Percentiles rank a stretch among this genome's conserved stretches.
Conservation (phyloP, 2,113 vertebrate species). For the Manacus vitellinus region DNA sequence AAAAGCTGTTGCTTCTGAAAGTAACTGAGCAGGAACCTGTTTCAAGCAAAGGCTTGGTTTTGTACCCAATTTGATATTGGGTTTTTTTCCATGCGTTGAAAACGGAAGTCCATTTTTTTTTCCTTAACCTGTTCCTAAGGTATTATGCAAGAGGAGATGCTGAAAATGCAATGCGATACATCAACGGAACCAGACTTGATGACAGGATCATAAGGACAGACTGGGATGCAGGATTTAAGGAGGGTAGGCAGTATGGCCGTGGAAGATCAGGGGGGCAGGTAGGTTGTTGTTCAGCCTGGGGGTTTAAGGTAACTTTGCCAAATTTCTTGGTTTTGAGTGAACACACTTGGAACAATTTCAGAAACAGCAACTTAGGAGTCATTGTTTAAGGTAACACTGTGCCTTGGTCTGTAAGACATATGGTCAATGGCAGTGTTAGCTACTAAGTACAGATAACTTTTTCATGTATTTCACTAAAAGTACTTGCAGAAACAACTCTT, state of each 20-base stretch:
- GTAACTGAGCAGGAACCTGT: background rate
- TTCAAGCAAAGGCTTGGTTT: background rate
- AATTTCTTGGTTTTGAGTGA: background rate
- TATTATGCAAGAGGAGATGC: slow-evolving; percentile 83
- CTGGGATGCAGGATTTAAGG: slow-evolving; percentile 89
- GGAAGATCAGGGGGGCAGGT: slow-evolving; percentile 91
- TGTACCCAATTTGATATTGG: background rate
- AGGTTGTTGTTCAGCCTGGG: background rate
- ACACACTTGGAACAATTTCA: background rate
- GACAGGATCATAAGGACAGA: slow-evolving; percentile 90
- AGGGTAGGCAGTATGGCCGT: slow-evolving; percentile 86
- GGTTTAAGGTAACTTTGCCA: background rate
- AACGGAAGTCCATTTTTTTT: background rate
- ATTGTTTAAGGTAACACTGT: background rate
- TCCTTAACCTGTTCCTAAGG: slow-evolving; percentile 54
- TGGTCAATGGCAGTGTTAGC: background rate
- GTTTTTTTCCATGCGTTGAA: background rate
- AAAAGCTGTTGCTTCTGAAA: background rate
- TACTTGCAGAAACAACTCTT: background rate
- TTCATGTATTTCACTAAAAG: background rate
- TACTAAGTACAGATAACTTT: background rate
- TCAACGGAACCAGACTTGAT: slow-evolving; percentile 86
- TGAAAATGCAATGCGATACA: slow-evolving; percentile 86
- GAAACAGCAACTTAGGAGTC: background rate
- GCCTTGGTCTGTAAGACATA: background rate